phyloP scores from a whole-genome alignment of 2,888 invertebrate genomes.

The Onchidella celtica region DNA sequence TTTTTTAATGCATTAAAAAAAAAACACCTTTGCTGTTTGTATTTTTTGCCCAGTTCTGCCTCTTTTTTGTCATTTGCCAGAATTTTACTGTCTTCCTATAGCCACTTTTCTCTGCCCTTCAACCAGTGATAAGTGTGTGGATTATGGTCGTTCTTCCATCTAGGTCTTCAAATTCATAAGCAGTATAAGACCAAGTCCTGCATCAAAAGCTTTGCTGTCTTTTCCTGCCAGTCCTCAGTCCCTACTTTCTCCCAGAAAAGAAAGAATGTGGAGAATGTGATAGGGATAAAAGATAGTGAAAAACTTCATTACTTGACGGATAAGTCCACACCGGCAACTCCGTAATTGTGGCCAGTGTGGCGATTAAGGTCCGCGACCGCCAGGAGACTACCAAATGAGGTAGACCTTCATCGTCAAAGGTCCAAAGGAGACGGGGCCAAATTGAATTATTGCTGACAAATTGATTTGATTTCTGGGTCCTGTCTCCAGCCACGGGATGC shows the following conservation, averaged over 20 bases:
- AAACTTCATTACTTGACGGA: background rate
- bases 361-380: conserved; percentile 1
- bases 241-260: background rate
- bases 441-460: conserved; percentile 40
- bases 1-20: too few species aligned
- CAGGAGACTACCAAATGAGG: conserved; percentile 20
- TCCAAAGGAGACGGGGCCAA: conserved; percentile 13
- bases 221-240: too few species aligned
- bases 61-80: background rate
- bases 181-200: too few species aligned
- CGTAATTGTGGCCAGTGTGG: conserved; percentile 3
- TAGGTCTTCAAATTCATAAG: too few species aligned
- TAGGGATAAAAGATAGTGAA: background rate
- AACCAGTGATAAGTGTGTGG: too few species aligned
- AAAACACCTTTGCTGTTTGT: too few species aligned
- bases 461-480: conserved; percentile 34
- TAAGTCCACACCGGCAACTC: background rate
- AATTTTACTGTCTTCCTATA: background rate
- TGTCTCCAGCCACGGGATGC: conserved; percentile 5
- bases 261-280: background rate
- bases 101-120: too few species aligned
- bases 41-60: too few species aligned
- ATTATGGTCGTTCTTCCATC: too few species aligned
- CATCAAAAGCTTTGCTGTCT: too few species aligned
- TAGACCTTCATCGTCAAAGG: conserved; percentile 21